Conservation (phyloP, 2,888 invertebrate genomes). For the Acrobasis consociella region DNA sequence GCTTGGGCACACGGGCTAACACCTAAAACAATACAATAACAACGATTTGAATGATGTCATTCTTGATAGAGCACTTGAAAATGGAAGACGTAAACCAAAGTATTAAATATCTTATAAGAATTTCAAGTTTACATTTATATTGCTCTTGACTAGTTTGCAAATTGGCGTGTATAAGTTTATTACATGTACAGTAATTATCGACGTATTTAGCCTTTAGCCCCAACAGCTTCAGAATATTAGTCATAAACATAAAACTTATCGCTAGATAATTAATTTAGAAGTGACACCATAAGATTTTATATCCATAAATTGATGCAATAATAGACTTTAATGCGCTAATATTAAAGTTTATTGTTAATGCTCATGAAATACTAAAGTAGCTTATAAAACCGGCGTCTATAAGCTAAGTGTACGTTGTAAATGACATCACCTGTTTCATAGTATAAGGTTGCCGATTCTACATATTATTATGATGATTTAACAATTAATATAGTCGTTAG, state of each 20-base stretch:
- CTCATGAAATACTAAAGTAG: not conserved
- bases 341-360: not conserved
- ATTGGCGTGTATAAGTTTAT: not conserved
- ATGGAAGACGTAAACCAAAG: no score
- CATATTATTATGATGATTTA: not conserved
- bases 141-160: not conserved
- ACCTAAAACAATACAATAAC: no score
- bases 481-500: not conserved
- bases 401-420: not conserved
- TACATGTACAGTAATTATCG: not conserved
- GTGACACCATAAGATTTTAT: not conserved
- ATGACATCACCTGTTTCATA: slow-evolving; percentile 1
- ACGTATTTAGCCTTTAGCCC: not conserved
- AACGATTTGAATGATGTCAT: no score
- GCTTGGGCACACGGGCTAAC: no score
- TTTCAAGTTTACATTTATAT: not conserved
- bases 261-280: not conserved
- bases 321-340: not conserved
- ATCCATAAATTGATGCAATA: not conserved
- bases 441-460: not conserved
- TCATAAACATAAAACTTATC: not conserved
- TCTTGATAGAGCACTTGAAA: no score
- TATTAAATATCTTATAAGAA: no score
- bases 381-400: not conserved
- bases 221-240: slow-evolving; percentile 3